Evolutionary conservation across 2,113 vertebrate species (phyloP).

Genomic region (Candoia aspera): DNA sequence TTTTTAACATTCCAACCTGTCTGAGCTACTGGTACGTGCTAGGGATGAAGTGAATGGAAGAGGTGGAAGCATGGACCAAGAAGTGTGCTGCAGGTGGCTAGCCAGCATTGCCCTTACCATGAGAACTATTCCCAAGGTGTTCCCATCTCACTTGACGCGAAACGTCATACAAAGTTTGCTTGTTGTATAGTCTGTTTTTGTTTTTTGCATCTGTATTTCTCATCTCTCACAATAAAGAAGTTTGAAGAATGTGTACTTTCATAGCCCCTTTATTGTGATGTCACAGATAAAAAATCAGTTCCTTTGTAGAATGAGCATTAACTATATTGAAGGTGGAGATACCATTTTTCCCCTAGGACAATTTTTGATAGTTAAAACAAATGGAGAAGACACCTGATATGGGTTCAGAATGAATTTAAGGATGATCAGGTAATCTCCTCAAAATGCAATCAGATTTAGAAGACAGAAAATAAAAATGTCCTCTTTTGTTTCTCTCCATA

Average conservation of each 20-base stretch:
- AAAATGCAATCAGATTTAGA: not conserved
- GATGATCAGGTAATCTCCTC: not conserved
- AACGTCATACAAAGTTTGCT: conserved; percentile 25
- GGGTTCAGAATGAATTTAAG: not conserved
- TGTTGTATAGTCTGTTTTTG: conserved; percentile 59
- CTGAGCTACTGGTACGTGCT: conserved; percentile 7
- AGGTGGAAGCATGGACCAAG: not conserved
- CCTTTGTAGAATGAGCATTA: not conserved
- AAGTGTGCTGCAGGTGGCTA: not conserved
- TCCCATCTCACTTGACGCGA: conserved; percentile 48
- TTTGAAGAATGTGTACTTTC: conserved; percentile 60
- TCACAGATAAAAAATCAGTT: conserved; percentile 39
- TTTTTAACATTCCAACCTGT: not conserved
- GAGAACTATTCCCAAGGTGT: conserved; percentile 5
- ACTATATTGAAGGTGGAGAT: not conserved
- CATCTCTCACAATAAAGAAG: conserved; percentile 62
- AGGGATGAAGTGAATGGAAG: conserved; percentile 20
- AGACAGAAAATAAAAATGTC: not conserved
- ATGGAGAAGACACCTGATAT: not conserved
- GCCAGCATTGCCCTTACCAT: conserved; percentile 29
- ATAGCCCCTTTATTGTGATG: conserved; percentile 61
- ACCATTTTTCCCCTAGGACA: not conserved
- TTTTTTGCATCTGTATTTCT: conserved; percentile 57
- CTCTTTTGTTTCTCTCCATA: not conserved
- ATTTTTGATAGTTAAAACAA: not conserved